phyloP scores from a whole-genome alignment of 1,140 invertebrate genomes.

The Aphaenogaster ashmeadi region DNA sequence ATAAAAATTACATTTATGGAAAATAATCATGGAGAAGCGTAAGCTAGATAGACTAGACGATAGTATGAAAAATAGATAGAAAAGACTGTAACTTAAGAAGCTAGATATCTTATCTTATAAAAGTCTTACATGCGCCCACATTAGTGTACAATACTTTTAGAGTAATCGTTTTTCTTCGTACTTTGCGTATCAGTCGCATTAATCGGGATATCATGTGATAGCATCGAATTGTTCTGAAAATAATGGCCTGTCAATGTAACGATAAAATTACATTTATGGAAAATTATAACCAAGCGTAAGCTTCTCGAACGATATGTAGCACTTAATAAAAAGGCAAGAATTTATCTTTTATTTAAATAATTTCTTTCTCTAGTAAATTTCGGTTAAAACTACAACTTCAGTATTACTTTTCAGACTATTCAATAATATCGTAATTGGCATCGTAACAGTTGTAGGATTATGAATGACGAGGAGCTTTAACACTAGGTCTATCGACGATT shows the following conservation, averaged over 20 bases:
- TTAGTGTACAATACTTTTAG: too few relatives aligned
- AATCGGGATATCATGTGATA: neutral
- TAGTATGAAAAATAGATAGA: neutral
- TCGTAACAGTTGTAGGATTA: neutral
- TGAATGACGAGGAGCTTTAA: neutral
- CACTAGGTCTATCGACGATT: too few relatives aligned
- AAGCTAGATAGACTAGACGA: neutral
- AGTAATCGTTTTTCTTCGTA: neutral
- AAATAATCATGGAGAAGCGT: neutral
- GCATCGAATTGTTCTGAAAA: neutral
- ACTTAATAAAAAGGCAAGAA: neutral
- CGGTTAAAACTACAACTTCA: neutral
- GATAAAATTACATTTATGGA: neutral
- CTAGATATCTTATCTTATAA: too few relatives aligned
- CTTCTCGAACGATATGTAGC: neutral
- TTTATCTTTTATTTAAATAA: neutral
- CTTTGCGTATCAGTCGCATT: neutral
- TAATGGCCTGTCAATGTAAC: neutral
- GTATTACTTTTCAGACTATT: neutral
- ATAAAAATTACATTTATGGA: conserved; percentile 1
- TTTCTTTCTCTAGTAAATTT: neutral
- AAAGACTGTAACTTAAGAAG: neutral
- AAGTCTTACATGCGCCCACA: too few relatives aligned
- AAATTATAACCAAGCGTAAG: neutral
- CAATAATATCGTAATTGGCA: neutral